A percentile compares a stretch with the other conserved stretches of the same genome.
These are phyloP conservation scores for Mustela nigripes DNA, from an alignment of 2,113 vertebrate species.

Conservation along the genomic window DNA sequence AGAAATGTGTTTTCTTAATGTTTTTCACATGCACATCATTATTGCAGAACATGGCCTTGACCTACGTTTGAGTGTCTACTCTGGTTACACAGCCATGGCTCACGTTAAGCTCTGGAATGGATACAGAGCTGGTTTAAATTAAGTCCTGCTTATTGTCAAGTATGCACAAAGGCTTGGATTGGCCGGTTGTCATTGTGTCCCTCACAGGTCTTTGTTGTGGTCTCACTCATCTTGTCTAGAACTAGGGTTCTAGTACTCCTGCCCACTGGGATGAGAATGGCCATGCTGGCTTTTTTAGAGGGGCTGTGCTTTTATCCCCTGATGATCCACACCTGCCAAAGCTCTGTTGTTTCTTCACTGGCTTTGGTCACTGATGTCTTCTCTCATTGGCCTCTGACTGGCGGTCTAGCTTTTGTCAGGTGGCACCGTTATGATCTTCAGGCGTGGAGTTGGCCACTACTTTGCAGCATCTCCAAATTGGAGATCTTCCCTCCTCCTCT, in stretches of 20 bases:
- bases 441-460: not conserved
- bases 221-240: not conserved
- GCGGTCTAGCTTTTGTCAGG: not conserved
- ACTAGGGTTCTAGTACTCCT: not conserved
- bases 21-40: not conserved
- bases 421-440: not conserved
- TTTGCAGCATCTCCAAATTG: too few relatives aligned
- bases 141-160: not conserved
- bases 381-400: rapidly evolving
- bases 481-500: too few relatives aligned
- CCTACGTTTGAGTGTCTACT: not conserved
- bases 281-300: not conserved
- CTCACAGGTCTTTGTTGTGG: rapidly evolving
- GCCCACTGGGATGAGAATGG: not conserved
- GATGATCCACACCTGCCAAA: too few relatives aligned
- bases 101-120: not conserved
- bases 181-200: not conserved
- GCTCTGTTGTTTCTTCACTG: not conserved
- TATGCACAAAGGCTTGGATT: not conserved
- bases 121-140: not conserved
- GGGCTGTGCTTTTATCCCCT: too few relatives aligned
- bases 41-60: not conserved
- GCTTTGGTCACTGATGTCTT: not conserved
- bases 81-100: not conserved
- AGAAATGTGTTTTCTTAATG: not conserved